Evolutionary conservation across 2,888 invertebrate species (phyloP), one percentile per base, ranked within the genome.

Genomic region (Coleophora deauratella): DNA sequence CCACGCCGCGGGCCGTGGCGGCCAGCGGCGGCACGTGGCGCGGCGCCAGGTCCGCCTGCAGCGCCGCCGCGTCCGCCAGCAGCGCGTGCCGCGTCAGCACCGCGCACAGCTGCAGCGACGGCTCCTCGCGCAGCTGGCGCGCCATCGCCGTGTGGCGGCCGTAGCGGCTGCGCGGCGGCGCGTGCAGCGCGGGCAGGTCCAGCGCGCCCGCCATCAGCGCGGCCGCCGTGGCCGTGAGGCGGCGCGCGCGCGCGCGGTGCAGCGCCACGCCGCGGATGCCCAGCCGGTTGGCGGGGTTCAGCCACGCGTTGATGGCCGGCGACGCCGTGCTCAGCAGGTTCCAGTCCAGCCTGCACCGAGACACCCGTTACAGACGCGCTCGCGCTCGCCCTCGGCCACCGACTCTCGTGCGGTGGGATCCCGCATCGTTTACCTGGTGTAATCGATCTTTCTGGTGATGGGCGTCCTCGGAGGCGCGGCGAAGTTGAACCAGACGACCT

Each of bases 251-350:
- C 1, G 92, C 92, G 33, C 94, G 88, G 54, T 94, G 89, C 85
- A 97, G 88, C 41, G 93, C 90, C 28, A 95, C 93, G 37, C 94
- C 91, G 52, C 94, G 89, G 46, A 94, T 93, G 37, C 96, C 94
- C 45, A 98, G 89, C 12, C 96, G 88, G 82, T 97, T 97, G 71
- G 94, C 92, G 0, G 98, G 97, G 87, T 97, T 97, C 92, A 98
- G 93, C 98, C 98, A 98, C 1, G 98, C 97, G 65, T 97, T 97
- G 56, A 98, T 98, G 0, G 97, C 96, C 0, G 98, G 98, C 0
- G 97, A 96, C 6, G 97, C 97, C 2, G 98, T 98, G 66, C 97
- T 97, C 40, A 98, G 77, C 41, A 98, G 82, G 81, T 98, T 98
- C 98, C 98, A 98, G 76, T 98, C 98, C 58, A 97, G 82, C 57